Evolutionary conservation across 2,888 invertebrate genomes (phyloP).

Genomic region (Melieria picta): DNA sequence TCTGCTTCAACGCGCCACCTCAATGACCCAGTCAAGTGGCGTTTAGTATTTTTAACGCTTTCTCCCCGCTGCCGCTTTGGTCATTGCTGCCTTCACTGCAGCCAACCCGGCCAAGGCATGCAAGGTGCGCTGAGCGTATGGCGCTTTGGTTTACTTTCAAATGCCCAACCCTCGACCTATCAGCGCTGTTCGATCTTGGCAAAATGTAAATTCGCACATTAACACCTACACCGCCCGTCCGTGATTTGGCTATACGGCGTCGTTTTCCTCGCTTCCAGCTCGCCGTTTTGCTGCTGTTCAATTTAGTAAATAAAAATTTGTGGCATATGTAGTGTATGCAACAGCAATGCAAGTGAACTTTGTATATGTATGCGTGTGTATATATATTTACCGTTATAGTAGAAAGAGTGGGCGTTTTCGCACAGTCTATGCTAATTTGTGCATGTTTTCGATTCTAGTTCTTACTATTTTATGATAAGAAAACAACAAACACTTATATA

Average conservation of each 20-base stretch:
- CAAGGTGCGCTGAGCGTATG: too few species aligned
- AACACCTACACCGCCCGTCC: slow-evolving; percentile 54
- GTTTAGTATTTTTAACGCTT: neutral
- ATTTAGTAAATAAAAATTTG: too few species aligned
- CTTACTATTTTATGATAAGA: slow-evolving; percentile 1
- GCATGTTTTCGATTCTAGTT: neutral
- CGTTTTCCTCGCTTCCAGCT: too few species aligned
- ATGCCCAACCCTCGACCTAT: slow-evolving; percentile 24
- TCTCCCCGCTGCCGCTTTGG: too few species aligned
- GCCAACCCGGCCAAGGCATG: too few species aligned
- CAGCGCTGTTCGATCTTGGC: slow-evolving; percentile 50
- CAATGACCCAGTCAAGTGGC: neutral
- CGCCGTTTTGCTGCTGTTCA: too few species aligned
- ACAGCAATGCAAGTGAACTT: neutral
- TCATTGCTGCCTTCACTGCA: too few species aligned
- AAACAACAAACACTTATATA: slow-evolving; percentile 26
- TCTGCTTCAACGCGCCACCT: neutral
- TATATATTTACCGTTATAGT: neutral
- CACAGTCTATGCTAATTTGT: neutral
- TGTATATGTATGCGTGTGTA: neutral
- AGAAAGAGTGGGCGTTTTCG: too few species aligned
- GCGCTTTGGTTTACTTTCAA: neutral
- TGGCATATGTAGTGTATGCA: neutral
- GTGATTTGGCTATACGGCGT: too few species aligned
- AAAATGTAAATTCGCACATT: slow-evolving; percentile 64